Conservation (phyloP, 2,888 invertebrate species). For the Teinopalpus imperialis region DNA sequence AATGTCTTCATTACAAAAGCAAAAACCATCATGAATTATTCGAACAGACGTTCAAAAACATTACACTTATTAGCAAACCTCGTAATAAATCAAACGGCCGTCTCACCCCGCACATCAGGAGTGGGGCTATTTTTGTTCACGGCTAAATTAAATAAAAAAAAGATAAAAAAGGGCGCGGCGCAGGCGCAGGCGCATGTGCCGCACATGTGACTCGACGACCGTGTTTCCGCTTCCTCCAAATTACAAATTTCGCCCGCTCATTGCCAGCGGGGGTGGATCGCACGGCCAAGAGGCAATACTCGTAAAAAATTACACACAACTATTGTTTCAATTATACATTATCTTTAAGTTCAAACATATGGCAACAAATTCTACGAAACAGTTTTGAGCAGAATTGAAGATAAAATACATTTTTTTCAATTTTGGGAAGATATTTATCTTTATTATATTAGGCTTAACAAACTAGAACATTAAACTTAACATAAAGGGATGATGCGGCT, state of each 20-base stretch:
- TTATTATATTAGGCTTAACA: too few species aligned
- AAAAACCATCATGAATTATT: too few species aligned
- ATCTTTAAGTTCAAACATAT: conserved; percentile 4
- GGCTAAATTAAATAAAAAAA: conserved; percentile 55
- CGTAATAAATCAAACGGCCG: conserved; percentile 60
- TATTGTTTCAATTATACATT: conserved; percentile 3
- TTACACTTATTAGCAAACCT: conserved; percentile 30
- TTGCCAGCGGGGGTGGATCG: conserved; percentile 46
- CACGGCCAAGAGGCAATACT: background rate
- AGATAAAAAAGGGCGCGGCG: conserved; percentile 60
- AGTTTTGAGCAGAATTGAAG: too few species aligned
- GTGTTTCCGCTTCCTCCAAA: conserved; percentile 65
- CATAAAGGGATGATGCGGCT: too few species aligned
- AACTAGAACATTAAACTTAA: too few species aligned
- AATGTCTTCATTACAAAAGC: too few species aligned
- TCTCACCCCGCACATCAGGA: conserved; percentile 58
- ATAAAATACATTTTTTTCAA: too few species aligned
- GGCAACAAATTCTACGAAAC: too few species aligned
- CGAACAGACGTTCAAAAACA: conserved; percentile 11
- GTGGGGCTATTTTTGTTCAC: conserved; percentile 49
- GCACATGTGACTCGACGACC: conserved; percentile 58
- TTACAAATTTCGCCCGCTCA: conserved; percentile 59
- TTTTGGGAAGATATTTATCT: too few species aligned
- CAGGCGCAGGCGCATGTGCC: conserved; percentile 67
- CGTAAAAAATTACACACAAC: background rate